Evolutionary conservation across 2,113 vertebrate species (phyloP).

Genomic region (Amazona vittata): DNA sequence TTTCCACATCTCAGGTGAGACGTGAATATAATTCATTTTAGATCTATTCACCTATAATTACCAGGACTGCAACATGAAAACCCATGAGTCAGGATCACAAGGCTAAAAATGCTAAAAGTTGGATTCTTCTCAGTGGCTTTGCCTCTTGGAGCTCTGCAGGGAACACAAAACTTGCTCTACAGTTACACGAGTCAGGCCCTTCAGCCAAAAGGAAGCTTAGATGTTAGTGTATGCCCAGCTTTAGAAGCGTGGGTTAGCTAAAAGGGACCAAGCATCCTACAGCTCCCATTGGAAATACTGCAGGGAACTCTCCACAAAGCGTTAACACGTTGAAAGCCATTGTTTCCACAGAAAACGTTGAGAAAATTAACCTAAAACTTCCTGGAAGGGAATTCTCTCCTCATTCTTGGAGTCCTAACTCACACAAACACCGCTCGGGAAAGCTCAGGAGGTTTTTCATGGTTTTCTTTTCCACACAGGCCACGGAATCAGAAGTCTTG

Average conservation of each 20-base stretch:
- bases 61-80: background rate
- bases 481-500: background rate
- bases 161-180: background rate
- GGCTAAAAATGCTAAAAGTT: background rate
- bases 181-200: background rate
- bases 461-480: background rate
- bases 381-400: background rate
- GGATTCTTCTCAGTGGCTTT: background rate
- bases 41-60: background rate
- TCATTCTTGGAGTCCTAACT: background rate
- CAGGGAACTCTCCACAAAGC: background rate
- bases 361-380: background rate
- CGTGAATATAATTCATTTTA: background rate
- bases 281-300: rapidly evolving
- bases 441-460: background rate
- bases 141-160: background rate
- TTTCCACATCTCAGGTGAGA: background rate
- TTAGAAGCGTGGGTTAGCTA: background rate
- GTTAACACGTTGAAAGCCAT: background rate
- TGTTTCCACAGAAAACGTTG: background rate
- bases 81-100: background rate
- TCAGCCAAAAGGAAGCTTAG: background rate
- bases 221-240: background rate
- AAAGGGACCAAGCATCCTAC: background rate
- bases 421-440: background rate